A percentile compares a stretch with the other conserved stretches of the same genome.
phyloP scores from a whole-genome alignment of 2,113 vertebrate species.

The Noctilio leporinus region DNA sequence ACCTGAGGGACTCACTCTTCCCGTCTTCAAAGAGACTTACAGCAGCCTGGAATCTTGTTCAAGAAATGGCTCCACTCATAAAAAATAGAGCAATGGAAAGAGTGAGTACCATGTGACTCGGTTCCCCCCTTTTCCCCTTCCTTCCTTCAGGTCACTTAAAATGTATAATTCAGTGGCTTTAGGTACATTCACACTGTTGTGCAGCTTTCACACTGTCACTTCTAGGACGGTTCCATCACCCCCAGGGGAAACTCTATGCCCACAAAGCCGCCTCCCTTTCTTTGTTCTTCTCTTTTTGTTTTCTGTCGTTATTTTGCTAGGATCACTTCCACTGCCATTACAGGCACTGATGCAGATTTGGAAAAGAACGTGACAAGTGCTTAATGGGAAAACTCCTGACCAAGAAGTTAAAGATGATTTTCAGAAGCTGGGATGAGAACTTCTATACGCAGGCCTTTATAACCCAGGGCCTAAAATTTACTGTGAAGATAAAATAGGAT shows the following conservation, averaged over 20 bases:
- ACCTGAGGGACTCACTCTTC: constrained; percentile 2
- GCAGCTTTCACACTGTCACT: not conserved
- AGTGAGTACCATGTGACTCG: not conserved
- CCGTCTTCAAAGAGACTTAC: constrained; percentile 26
- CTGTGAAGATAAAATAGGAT: not conserved
- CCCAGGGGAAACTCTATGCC: not conserved
- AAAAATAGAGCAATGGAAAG: constrained; percentile 12
- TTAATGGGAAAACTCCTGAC: not conserved
- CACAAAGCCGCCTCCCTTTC: not conserved
- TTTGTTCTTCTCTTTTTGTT: not conserved
- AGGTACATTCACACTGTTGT: not conserved
- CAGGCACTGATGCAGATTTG: not conserved
- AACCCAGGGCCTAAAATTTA: not conserved
- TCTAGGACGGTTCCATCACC: not conserved
- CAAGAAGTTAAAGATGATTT: not conserved
- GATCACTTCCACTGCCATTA: not conserved
- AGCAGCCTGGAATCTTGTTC: not conserved
- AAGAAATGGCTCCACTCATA: not conserved
- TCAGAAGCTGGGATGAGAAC: not conserved
- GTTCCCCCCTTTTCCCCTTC: not conserved
- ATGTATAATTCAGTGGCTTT: not conserved
- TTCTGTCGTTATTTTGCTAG: not conserved
- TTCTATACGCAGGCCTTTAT: not conserved
- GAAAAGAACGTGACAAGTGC: not conserved
- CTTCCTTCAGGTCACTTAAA: not conserved